Conservation (phyloP, 2,888 invertebrate genomes). For the Acleris literana region DNA sequence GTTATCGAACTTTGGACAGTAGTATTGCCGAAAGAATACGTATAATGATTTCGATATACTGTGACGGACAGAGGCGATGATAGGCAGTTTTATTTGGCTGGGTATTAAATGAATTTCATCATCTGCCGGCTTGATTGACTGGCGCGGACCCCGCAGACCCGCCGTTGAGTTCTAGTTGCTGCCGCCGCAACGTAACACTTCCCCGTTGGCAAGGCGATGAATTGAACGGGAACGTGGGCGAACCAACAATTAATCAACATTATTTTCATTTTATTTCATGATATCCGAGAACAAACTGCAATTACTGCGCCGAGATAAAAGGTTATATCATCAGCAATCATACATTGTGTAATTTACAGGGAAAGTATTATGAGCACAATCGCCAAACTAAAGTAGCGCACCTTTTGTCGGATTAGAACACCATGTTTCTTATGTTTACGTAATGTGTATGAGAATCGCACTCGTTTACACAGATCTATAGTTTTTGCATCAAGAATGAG, state of each 20-base stretch:
- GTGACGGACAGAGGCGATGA: conserved; percentile 53
- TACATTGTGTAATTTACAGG: conserved; percentile 63
- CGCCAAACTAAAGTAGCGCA: conserved; percentile 65
- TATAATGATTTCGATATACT: conserved; percentile 48
- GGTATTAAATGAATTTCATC: conserved; percentile 56
- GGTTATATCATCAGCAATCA: conserved; percentile 60
- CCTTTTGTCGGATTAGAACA: conserved; percentile 66
- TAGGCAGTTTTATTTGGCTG: conserved; percentile 48
- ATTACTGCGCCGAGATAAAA: conserved; percentile 61
- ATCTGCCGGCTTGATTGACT: conserved; percentile 51
- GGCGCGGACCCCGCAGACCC: conserved; percentile 48
- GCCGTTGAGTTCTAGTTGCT: conserved; percentile 45
- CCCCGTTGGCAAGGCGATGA: conserved; percentile 50
- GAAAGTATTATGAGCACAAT: conserved; percentile 57
- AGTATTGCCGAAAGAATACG: conserved; percentile 43
- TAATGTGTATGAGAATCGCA: conserved; percentile 55
- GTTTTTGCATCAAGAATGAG: conserved; percentile 47
- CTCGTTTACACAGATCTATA: conserved; percentile 46
- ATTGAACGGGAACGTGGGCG: conserved; percentile 53
- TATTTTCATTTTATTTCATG: conserved; percentile 42
- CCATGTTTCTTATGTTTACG: conserved; percentile 59
- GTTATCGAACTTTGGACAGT: conserved; percentile 11
- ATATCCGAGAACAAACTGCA: conserved; percentile 54
- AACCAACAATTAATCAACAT: conserved; percentile 56
- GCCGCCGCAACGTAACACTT: conserved; percentile 43